These are phyloP conservation scores for Natator depressus DNA, from an alignment of 2,113 vertebrate species.

Conservation along the genomic window DNA sequence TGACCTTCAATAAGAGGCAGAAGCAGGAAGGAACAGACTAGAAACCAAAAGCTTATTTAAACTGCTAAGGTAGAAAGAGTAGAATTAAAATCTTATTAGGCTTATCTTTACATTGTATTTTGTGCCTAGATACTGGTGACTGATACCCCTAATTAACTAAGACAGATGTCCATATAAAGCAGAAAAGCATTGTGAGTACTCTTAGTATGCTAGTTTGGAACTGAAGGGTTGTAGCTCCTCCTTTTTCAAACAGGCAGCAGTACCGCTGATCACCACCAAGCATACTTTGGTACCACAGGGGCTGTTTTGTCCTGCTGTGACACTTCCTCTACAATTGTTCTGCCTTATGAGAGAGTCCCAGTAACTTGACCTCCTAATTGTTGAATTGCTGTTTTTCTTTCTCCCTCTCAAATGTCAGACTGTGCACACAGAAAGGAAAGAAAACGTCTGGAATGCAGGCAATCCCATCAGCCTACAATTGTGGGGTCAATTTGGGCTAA, in stretches of 20 bases:
- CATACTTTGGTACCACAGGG: not conserved
- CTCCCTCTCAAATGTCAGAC: not conserved
- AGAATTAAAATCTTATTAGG: not conserved
- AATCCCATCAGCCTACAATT: not conserved
- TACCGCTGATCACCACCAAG: not conserved
- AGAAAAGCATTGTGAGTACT: not conserved
- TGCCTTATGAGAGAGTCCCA: not conserved
- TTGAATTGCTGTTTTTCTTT: conserved; percentile 15
- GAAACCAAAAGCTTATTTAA: conserved; percentile 60
- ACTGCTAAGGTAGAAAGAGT: conserved; percentile 36
- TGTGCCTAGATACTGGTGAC: not conserved
- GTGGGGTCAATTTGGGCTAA: not conserved
- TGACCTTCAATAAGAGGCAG: not conserved
- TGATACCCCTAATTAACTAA: not conserved
- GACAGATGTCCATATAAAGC: not conserved
- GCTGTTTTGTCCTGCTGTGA: not conserved
- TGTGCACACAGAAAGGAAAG: not conserved
- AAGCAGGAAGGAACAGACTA: conserved; percentile 19
- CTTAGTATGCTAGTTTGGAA: not conserved
- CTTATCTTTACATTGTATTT: not conserved
- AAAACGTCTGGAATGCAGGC: not conserved
- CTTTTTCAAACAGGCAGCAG: not conserved
- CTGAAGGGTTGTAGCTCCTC: not conserved
- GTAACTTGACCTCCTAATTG: not conserved
- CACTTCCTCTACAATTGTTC: not conserved